Percentiles rank a stretch among this genome's conserved stretches.
phyloP scores from a whole-genome alignment of 2,888 invertebrate genomes.

The Lottia scabra region DNA sequence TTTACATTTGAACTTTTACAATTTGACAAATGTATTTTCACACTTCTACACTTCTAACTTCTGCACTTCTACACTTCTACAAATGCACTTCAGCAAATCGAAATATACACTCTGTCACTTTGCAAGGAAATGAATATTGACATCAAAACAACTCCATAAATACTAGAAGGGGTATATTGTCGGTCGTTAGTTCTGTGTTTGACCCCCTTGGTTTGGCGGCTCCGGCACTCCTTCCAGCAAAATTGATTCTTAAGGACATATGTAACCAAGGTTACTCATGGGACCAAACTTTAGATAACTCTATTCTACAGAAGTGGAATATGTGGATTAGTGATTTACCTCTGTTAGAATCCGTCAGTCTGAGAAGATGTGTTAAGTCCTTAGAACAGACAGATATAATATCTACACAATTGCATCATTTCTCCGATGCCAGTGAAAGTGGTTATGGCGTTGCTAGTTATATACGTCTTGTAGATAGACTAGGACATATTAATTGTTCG shows the following conservation, averaged over 20 bases:
- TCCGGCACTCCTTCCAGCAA: constrained; percentile 9
- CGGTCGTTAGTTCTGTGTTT: constrained; percentile 7
- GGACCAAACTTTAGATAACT: background rate
- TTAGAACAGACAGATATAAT: background rate
- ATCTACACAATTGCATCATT: constrained; percentile 1
- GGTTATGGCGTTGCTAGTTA: constrained; percentile 10
- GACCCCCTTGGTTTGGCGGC: constrained; percentile 14
- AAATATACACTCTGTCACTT: too few relatives aligned
- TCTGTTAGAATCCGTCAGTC: background rate
- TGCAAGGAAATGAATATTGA: too few relatives aligned
- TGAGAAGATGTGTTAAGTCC: background rate
- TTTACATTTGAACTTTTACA: constrained; percentile 7
- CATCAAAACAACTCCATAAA: background rate
- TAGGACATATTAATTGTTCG: background rate
- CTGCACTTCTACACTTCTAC: too few relatives aligned
- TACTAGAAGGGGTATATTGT: constrained; percentile 12
- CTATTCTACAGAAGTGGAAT: background rate
- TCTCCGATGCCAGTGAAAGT: constrained; percentile 10
- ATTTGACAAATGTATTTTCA: too few relatives aligned
- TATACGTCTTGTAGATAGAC: background rate
- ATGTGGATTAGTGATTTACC: background rate
- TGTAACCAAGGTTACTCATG: background rate
- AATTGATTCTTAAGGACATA: constrained; percentile 8
- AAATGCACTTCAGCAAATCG: too few relatives aligned
- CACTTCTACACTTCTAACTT: too few relatives aligned